Base-by-base conservation (phyloP, 2,888 invertebrate species). In the Netelia fuscicornis region DNA sequence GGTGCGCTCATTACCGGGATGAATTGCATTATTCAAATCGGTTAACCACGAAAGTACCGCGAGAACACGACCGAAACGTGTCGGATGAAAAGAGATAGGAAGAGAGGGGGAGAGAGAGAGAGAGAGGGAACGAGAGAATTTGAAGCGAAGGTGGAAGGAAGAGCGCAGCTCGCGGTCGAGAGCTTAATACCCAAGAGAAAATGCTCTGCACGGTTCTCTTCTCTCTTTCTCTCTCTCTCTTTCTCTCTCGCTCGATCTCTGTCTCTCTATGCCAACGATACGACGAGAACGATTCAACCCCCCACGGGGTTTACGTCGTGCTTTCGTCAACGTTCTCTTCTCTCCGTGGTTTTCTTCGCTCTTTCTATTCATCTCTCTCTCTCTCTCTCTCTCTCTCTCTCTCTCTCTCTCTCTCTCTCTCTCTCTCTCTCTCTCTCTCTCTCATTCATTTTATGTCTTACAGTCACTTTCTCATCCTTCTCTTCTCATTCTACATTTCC, bases 1-100 rank as follows among this genome's bases (percentile, higher is more conserved):
- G 80, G 60, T 81, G 72, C 23, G 75, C 86, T 87, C 85, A 88
- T 88, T 86, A 88, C 77, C 44, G 68, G 84, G 86, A 88, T 83
- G 85, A 89, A 88, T 87, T 85, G 85, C 86, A 88, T 88, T 89
- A 89, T 88, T 88, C 86, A 88, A 87, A 88, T 86, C 76, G 81
- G 84, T 85, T 85, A 86, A 76, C 82, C 87, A 62, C 68, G 48
- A 85, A 81, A 81, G 85, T 85, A 82, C 78, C 75, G 70, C 60
- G 44, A 65, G 70, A 37, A 23, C 42, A 71, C 48, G 44, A 84
- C 77, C 71, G 78, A 81, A 76, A 65, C 83, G 58, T 75, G 70
- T 71, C 54, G 25, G 64, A 64, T 23, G 56, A 54, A 65, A 68
- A 75, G 71, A 79, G 62, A 62, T 60, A 70, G 62, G 62, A 60